Evolutionary conservation across 2,113 vertebrate genomes (phyloP).

Genomic region (Ictalurus punctatus): DNA sequence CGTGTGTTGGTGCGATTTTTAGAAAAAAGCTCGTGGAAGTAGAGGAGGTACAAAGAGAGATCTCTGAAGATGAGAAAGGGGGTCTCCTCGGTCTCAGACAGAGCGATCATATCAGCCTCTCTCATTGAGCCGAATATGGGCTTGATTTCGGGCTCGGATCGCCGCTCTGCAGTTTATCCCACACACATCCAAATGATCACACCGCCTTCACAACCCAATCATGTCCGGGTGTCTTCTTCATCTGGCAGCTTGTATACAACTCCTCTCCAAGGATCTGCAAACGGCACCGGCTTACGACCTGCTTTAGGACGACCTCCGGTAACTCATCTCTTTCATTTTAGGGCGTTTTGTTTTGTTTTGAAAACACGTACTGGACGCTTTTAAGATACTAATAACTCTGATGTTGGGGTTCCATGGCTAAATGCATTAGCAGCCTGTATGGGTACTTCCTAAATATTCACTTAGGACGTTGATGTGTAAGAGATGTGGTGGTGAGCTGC

Average conservation of each 20-base stretch:
- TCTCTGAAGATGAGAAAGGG: constrained; percentile 63
- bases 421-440: neutral
- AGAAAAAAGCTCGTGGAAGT: constrained; percentile 47
- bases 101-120: constrained; percentile 49
- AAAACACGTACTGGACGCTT: neutral
- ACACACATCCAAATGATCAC: constrained; percentile 54
- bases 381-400: too few relatives aligned
- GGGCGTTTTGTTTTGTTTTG: too few relatives aligned
- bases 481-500: neutral
- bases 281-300: constrained; percentile 53
- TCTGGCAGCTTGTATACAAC: constrained; percentile 56
- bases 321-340: constrained; percentile 44
- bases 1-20: neutral
- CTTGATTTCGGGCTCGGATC: constrained; percentile 49
- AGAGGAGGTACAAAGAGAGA: constrained; percentile 51
- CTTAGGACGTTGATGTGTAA: neutral
- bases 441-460: neutral
- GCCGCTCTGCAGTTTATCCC: constrained; percentile 43
- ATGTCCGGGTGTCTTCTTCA: constrained; percentile 49
- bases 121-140: constrained; percentile 47
- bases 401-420: neutral
- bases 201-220: constrained; percentile 47
- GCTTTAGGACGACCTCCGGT: constrained; percentile 63
- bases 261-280: constrained; percentile 57
- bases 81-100: constrained; percentile 55